Conservation (phyloP, 2,113 vertebrate species). For the Microcebus murinus region DNA sequence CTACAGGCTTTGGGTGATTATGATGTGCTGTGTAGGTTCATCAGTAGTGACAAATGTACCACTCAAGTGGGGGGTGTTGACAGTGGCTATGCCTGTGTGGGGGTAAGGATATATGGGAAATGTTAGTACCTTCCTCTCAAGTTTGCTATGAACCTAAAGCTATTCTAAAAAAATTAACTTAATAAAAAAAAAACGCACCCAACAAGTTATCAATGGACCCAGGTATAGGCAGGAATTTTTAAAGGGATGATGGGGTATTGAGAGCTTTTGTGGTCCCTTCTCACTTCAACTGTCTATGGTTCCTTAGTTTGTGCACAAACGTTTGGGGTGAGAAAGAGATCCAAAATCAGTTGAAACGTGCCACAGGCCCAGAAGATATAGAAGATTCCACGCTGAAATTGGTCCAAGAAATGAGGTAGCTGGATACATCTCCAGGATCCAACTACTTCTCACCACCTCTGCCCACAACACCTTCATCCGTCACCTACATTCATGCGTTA, state of each 20-base stretch:
- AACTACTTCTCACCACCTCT: background rate
- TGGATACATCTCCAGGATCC: background rate
- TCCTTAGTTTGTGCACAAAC: background rate
- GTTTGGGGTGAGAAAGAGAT: background rate
- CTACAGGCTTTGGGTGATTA: background rate
- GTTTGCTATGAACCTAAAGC: background rate
- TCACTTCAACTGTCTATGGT: background rate
- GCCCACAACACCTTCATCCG: background rate
- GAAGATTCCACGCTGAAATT: background rate
- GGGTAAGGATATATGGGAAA: background rate
- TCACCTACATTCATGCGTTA: background rate
- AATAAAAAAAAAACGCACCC: background rate
- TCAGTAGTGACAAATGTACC: background rate
- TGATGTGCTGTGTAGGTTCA: background rate
- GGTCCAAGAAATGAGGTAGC: background rate
- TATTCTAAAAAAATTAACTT: background rate
- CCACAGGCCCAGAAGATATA: background rate
- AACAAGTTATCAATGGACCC: background rate
- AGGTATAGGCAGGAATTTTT: background rate
- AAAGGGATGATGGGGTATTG: background rate
- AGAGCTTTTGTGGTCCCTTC: background rate
- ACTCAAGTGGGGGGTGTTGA: background rate
- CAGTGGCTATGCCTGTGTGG: rapidly evolving
- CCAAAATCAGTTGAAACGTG: background rate
- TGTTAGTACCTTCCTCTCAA: background rate